A percentile compares a stretch with the other conserved stretches of the same genome.
Conservation (phyloP, 53 echinoderm and acorn worm species). For the Hippasteria phrygiana region DNA sequence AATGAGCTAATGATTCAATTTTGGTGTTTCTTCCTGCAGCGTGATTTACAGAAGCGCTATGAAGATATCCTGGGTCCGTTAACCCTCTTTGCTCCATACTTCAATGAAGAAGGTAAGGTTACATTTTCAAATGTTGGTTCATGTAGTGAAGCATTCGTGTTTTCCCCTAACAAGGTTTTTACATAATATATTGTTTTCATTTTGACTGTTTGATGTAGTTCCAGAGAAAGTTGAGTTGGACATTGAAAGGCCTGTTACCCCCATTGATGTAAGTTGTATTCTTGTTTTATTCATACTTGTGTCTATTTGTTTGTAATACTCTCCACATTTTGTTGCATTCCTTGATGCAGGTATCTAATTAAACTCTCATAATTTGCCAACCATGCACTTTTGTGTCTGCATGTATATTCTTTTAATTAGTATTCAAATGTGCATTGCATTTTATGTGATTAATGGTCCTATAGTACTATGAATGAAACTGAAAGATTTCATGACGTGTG, state of each 20-base stretch:
- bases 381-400: too few relatives aligned
- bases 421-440: too few relatives aligned
- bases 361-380: too few relatives aligned
- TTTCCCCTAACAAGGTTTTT: background rate
- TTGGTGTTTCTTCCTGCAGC: constrained; percentile 58
- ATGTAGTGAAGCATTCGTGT: background rate
- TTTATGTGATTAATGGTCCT: too few relatives aligned
- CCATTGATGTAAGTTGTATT: constrained; percentile 85
- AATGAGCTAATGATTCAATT: background rate
- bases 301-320: background rate
- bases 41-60: constrained; percentile 91
- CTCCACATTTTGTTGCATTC: background rate
- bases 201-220: constrained; percentile 38
- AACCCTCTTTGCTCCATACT: constrained; percentile 91
- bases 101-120: constrained; percentile 89
- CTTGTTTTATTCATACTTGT: background rate
- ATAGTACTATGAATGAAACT: too few relatives aligned
- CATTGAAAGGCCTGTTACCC: constrained; percentile 91
- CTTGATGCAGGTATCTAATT: background rate
- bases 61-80: constrained; percentile 94
- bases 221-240: constrained; percentile 82
- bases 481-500: too few relatives aligned
- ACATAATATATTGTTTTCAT: background rate
- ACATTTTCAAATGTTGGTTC: background rate
- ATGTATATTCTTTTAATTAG: too few relatives aligned